A percentile compares a stretch with the other conserved stretches of the same genome.
These are phyloP conservation scores for Canis aureus DNA, from an alignment of 2,113 vertebrate genomes.

Conservation along the genomic window DNA sequence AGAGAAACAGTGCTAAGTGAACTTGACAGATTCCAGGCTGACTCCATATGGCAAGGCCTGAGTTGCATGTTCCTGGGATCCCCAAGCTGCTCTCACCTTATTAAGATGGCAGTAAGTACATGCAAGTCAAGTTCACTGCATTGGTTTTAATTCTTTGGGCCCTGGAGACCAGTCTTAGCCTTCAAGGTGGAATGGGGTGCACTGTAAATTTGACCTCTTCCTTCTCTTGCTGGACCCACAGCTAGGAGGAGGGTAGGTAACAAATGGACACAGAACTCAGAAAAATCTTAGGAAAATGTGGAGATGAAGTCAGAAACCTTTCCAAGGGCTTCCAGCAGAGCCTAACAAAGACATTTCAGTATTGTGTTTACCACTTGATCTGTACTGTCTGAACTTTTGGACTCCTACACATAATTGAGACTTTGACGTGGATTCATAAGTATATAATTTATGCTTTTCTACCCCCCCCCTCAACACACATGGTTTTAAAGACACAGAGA, in stretches of 20 bases:
- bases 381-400: background rate
- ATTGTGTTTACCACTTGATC: background rate
- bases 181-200: constrained; percentile 66
- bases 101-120: constrained; percentile 90
- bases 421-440: constrained; percentile 36
- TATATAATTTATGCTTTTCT: background rate
- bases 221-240: background rate
- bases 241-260: constrained; percentile 5
- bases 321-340: background rate
- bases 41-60: constrained; percentile 91
- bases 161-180: constrained; percentile 71
- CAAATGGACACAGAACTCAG: background rate
- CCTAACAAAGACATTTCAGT: background rate
- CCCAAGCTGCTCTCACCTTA: constrained; percentile 89
- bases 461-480: background rate
- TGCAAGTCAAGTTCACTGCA: constrained; percentile 85
- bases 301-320: background rate
- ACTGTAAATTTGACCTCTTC: constrained; percentile 80
- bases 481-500: constrained; percentile 46
- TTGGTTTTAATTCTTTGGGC: constrained; percentile 83
- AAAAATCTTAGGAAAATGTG: background rate
- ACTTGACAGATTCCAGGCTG: constrained; percentile 93
- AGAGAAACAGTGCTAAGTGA: constrained; percentile 92
- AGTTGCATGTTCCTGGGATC: constrained; percentile 84
- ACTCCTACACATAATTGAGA: constrained; percentile 8